phyloP scores from a whole-genome alignment of 1,140 invertebrate genomes.

The Tetranychus urticae region DNA sequence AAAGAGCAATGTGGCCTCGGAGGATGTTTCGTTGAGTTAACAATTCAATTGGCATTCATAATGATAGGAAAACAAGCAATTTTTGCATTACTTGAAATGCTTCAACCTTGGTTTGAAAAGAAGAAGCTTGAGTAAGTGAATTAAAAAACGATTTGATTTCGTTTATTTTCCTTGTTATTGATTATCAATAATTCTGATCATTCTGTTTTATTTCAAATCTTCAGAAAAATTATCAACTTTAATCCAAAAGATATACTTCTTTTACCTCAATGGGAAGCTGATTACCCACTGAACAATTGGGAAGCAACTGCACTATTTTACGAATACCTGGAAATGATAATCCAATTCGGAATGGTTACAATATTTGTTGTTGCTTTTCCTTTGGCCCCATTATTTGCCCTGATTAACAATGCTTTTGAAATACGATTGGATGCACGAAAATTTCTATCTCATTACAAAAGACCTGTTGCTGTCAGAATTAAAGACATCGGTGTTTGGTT shows the following conservation, averaged over 20 bases:
- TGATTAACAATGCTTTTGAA: constrained; percentile 67
- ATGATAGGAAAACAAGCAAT: constrained; percentile 44
- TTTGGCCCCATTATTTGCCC: constrained; percentile 54
- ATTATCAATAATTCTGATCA: too few species aligned
- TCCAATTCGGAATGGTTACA: constrained; percentile 73
- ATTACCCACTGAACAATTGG: constrained; percentile 70
- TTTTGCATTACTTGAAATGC: constrained; percentile 32
- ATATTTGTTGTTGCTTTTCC: constrained; percentile 76
- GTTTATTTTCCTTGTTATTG: too few species aligned
- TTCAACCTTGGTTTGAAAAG: constrained; percentile 23
- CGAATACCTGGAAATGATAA: constrained; percentile 92
- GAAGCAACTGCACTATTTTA: constrained; percentile 72
- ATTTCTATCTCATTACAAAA: constrained; percentile 50
- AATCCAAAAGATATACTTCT: too few species aligned
- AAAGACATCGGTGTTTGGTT: constrained; percentile 45
- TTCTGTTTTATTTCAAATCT: background rate
- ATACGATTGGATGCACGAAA: constrained; percentile 69
- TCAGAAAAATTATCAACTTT: background rate
- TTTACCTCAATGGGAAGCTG: constrained; percentile 54
- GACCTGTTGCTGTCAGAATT: constrained; percentile 50
- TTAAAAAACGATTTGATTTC: background rate
- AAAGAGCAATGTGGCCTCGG: constrained; percentile 15
- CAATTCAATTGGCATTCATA: constrained; percentile 39
- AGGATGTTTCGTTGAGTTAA: constrained; percentile 37
- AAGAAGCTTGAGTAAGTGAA: background rate